These are phyloP conservation scores for Gobio gobio DNA, from an alignment of 2,113 vertebrate genomes.

Conservation along the genomic window DNA sequence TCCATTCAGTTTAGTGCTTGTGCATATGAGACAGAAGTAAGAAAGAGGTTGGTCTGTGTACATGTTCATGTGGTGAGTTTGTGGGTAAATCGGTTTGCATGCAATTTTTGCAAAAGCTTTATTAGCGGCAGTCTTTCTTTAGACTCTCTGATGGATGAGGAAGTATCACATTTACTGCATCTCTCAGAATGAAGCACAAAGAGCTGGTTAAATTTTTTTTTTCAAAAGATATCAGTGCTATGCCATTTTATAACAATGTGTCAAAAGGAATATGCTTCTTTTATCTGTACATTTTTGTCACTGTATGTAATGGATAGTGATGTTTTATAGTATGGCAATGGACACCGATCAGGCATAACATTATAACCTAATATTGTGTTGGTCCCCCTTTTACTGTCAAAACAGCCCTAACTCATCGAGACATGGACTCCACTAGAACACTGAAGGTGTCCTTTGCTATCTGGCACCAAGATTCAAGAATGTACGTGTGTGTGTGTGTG, in stretches of 20 bases:
- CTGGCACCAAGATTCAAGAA: no score
- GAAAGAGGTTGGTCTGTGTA: background rate
- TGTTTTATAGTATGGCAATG: background rate
- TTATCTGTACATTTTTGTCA: background rate
- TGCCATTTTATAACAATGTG: background rate
- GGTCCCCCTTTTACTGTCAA: no score
- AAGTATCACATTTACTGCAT: background rate
- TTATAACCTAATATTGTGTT: no score
- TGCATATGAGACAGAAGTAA: background rate
- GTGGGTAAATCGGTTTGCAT: background rate
- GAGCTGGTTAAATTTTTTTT: background rate
- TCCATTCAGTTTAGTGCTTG: constrained; percentile 5
- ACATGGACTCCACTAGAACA: no score
- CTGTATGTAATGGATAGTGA: background rate
- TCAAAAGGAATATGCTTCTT: background rate
- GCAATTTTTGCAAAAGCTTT: background rate
- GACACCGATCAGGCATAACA: no score
- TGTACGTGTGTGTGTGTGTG: no score
- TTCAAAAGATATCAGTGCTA: background rate
- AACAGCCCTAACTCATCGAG: no score
- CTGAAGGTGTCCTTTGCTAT: no score
- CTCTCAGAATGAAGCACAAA: background rate
- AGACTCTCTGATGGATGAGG: background rate
- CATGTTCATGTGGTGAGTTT: background rate
- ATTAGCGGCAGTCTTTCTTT: background rate